Conservation (phyloP, 2,113 vertebrate genomes). For the Cyanoliseus patagonus region DNA sequence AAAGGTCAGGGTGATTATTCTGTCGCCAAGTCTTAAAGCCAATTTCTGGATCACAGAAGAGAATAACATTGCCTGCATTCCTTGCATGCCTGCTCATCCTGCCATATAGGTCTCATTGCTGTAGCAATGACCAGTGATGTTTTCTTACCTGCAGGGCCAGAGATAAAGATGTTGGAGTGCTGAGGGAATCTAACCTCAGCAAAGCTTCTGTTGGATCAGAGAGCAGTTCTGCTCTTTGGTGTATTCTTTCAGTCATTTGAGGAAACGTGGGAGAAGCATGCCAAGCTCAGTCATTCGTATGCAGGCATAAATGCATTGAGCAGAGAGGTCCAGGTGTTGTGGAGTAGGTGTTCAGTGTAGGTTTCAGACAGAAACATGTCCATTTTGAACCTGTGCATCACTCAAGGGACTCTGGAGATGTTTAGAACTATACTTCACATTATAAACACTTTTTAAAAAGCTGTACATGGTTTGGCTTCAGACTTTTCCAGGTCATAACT, state of each 20-base stretch:
- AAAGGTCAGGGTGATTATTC: constrained; percentile 26
- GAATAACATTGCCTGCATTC: constrained; percentile 28
- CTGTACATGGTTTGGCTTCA: constrained; percentile 30
- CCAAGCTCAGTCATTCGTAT: neutral
- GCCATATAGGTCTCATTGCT: neutral
- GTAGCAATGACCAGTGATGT: neutral
- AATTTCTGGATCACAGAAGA: constrained; percentile 28
- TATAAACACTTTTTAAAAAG: neutral
- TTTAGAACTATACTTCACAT: neutral
- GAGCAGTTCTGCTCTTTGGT: neutral
- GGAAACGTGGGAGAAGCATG: neutral
- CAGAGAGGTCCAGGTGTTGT: neutral
- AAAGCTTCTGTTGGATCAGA: neutral
- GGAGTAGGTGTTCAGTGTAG: neutral
- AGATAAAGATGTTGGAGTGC: constrained; percentile 19
- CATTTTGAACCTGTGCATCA: neutral
- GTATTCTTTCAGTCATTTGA: neutral
- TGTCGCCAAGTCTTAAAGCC: constrained; percentile 44
- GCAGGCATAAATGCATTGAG: neutral
- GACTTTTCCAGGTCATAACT: constrained; percentile 36
- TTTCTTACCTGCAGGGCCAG: constrained; percentile 36
- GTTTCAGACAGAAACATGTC: neutral
- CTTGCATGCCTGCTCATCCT: neutral
- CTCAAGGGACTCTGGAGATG: neutral
- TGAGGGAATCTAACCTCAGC: constrained; percentile 6